phyloP scores from a whole-genome alignment of 1,140 invertebrate genomes.

The Hirudo medicinalis region DNA sequence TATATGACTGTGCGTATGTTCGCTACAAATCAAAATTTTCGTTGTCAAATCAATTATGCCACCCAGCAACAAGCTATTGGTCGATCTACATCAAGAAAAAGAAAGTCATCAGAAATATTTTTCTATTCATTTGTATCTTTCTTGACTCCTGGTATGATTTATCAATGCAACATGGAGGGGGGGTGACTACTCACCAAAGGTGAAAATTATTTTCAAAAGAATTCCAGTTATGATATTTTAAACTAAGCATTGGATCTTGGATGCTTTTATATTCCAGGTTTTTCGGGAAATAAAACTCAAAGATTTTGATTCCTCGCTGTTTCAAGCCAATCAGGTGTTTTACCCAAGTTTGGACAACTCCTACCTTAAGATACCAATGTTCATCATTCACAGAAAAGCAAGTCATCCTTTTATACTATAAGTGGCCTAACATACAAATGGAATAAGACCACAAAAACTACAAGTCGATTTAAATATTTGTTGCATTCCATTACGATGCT shows the following conservation, averaged over 20 bases:
- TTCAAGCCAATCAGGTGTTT: conserved; percentile 78
- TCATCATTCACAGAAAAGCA: conserved; percentile 73
- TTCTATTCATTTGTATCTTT: conserved; percentile 91
- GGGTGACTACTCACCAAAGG: background rate
- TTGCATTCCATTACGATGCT: too few species aligned
- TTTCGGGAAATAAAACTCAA: conserved; percentile 70
- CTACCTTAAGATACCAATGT: conserved; percentile 90
- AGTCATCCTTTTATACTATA: background rate
- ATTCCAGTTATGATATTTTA: background rate
- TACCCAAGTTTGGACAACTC: conserved; percentile 74
- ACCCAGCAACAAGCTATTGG: too few species aligned
- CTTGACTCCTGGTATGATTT: conserved; percentile 77
- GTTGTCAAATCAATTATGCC: too few species aligned
- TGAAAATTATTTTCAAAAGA: background rate
- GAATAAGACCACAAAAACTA: too few species aligned
- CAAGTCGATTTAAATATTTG: too few species aligned
- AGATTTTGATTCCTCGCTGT: conserved; percentile 65
- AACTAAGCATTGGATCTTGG: background rate
- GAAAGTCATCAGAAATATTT: too few species aligned
- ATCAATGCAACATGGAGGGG: conserved; percentile 62
- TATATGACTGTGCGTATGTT: too few species aligned
- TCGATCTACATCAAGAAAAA: too few species aligned
- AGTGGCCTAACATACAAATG: too few species aligned
- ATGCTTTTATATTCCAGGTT: conserved; percentile 45
- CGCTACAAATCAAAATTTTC: too few species aligned